Base-by-base conservation (phyloP, 2,888 invertebrate species). In the Cybosia mesomella region DNA sequence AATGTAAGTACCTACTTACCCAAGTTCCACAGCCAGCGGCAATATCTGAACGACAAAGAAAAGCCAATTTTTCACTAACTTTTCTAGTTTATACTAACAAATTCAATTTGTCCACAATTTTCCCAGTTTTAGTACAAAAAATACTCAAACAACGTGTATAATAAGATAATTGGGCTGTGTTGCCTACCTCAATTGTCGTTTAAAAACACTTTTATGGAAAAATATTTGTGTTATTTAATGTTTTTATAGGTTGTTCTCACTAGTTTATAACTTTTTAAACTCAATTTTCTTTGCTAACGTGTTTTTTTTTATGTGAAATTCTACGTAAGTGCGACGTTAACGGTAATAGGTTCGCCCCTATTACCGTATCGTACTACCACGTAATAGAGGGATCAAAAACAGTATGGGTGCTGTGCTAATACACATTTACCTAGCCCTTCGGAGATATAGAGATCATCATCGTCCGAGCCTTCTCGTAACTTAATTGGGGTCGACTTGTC, bases 71-170 rank as follows among this genome's bases (percentile, higher is more conserved):
- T 64, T 60, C 60, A 57, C 61, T 78, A 81, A 79, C 80, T 77
- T 79, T 71, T 58, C 73, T 77, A 80, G 76, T 81, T 80, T 82
- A 73, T 73, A 66, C 76, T 78, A 67, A 74, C 73, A 82, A 82
- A 81, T 82, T 81, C 73, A 81, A 81, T 81, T 80, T 78, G 67
- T 65, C 65, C 64, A 70, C 80, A 78, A 80, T 82, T 80, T 74
- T 74, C 71, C 58, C 58, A 60, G 1, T 32, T 66, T 70, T 63
- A 39, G 24, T 39, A 28, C 10, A 43, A 55, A 61, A 70, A 58
- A 55, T 39, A 15, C 24, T 13, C 21, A 58, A 58, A 32, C 22
- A 61, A 62, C 49, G 34, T 66, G 58, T 58, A 63, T 66, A 65
- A 69, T 66, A 39, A 21, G 34, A 58, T 62, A 70, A 57, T 66